Evolutionary conservation across 2,113 vertebrate genomes (phyloP).

Genomic region (Heterotis niloticus): DNA sequence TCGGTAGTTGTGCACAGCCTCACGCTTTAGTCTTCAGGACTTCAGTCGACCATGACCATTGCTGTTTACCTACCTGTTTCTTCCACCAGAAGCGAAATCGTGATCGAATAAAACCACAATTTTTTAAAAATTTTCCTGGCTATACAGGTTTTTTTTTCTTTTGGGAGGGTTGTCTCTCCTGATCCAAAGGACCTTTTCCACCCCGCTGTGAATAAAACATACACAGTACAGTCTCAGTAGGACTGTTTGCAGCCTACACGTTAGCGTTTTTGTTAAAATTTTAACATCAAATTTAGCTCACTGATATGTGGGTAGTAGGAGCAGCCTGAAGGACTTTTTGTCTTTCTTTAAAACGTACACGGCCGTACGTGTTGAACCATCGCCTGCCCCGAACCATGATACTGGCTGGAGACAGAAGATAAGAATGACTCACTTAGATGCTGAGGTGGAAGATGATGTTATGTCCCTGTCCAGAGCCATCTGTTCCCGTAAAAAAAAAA

Average conservation of each 20-base stretch:
- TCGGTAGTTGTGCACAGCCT: neutral
- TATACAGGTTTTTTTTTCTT: neutral
- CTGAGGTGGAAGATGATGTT: slow-evolving; percentile 38
- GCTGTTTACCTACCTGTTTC: neutral
- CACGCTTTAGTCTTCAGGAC: neutral
- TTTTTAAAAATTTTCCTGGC: too few species aligned
- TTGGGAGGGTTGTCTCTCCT: neutral
- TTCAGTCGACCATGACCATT: too few species aligned
- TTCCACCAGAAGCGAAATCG: neutral
- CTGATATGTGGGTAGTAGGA: too few species aligned
- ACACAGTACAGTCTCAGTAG: neutral
- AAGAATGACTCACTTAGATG: slow-evolving; percentile 48
- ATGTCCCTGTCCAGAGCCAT: slow-evolving; percentile 41
- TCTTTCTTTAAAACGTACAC: neutral
- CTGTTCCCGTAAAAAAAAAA: slow-evolving; percentile 36
- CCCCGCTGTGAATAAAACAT: neutral
- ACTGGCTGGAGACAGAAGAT: slow-evolving; percentile 36
- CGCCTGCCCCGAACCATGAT: slow-evolving; percentile 11
- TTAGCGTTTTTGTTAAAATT: too few species aligned
- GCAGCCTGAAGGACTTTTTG: too few species aligned
- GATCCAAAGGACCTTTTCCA: neutral
- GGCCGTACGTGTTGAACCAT: slow-evolving; percentile 9
- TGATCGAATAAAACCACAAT: neutral
- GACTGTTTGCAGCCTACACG: too few species aligned
- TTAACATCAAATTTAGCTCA: too few species aligned